These are phyloP conservation scores for Caenorhabditis japonica DNA, from an alignment of 2,888 invertebrate species.

Conservation along the genomic window DNA sequence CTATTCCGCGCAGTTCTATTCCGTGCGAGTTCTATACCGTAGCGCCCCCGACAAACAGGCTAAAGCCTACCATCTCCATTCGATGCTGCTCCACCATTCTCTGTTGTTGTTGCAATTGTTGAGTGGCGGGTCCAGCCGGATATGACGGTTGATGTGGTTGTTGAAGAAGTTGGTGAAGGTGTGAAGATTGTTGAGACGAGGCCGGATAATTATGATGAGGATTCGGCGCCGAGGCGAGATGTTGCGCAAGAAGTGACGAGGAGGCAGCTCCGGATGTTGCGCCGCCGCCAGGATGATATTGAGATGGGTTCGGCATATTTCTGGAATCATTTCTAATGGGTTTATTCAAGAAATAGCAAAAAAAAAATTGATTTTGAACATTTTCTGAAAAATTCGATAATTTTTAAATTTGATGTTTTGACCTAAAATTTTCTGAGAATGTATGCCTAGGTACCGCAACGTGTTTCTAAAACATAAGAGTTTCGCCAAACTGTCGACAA, in stretches of 20 bases:
- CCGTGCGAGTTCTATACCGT: no score
- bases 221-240: conserved; percentile 8
- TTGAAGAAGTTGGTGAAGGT: conserved; percentile 24
- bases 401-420: no score
- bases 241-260: conserved; percentile 26
- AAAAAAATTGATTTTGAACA: no score
- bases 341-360: no score
- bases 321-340: background rate
- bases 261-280: no score
- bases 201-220: background rate
- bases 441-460: no score
- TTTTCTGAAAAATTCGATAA: no score
- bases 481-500: no score
- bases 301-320: background rate
- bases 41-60: no score
- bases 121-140: background rate
- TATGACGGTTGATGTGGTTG: conserved; percentile 14
- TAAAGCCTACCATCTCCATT: conserved; percentile 10
- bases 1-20: no score
- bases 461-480: no score
- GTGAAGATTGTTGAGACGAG: conserved; percentile 5
- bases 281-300: background rate
- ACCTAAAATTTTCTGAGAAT: no score
- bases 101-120: conserved; percentile 17
- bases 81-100: conserved; percentile 10